These are phyloP conservation scores for Conger conger DNA, from an alignment of 2,113 vertebrate genomes.

Conservation along the genomic window DNA sequence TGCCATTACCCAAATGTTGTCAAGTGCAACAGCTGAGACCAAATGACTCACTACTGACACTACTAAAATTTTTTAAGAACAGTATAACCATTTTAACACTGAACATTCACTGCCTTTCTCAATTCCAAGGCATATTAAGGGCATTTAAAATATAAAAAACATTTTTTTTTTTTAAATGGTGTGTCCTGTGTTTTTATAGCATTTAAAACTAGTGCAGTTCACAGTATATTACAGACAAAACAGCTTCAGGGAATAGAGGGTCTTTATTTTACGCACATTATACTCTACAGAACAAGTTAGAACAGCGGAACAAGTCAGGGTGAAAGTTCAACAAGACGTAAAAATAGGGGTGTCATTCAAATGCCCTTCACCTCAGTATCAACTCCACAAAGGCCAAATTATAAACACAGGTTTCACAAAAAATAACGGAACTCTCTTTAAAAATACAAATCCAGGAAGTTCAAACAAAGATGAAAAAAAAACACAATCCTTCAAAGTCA, in stretches of 20 bases:
- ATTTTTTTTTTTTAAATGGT: too few species aligned
- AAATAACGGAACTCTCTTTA: not conserved
- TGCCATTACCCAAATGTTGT: too few species aligned
- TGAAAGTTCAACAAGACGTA: not conserved
- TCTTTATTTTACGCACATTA: not conserved
- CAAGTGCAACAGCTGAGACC: too few species aligned
- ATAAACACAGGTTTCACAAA: not conserved
- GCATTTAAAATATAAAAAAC: too few species aligned
- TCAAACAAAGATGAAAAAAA: not conserved
- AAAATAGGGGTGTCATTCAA: not conserved
- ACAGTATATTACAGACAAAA: not conserved
- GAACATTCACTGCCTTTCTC: too few species aligned
- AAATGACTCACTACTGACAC: too few species aligned
- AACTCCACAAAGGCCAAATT: not conserved
- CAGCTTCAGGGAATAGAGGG: not conserved
- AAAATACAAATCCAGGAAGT: not conserved
- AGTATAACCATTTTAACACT: too few species aligned
- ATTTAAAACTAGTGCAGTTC: not conserved
- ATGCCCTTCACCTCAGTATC: not conserved
- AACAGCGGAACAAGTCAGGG: not conserved
- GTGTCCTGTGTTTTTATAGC: not conserved
- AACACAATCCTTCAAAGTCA: not conserved
- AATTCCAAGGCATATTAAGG: too few species aligned
- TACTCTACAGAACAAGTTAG: not conserved
- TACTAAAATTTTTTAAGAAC: too few species aligned